These are phyloP conservation scores for Drosophila aldrichi DNA, from an alignment of 2,888 invertebrate species.

Conservation along the genomic window DNA sequence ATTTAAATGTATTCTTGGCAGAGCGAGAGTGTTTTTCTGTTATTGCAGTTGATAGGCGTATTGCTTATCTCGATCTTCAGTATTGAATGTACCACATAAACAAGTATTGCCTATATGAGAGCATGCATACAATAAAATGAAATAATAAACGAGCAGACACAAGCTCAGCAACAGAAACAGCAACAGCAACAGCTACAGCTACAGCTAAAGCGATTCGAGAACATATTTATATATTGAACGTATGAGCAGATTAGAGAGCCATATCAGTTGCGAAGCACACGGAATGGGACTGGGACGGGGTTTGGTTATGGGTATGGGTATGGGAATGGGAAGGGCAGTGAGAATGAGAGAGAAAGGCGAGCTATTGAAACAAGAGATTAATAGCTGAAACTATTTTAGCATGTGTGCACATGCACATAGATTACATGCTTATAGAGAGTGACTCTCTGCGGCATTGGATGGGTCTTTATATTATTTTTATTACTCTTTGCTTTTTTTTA, in stretches of 20 bases:
- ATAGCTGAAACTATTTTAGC: neutral
- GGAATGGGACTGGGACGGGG: neutral
- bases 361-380: constrained; percentile 8
- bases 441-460: neutral
- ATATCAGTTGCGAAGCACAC: constrained; percentile 47
- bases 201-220: constrained; percentile 15
- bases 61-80: constrained; percentile 33
- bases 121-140: constrained; percentile 4
- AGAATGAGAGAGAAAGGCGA: neutral
- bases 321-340: neutral
- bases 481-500: neutral
- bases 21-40: neutral
- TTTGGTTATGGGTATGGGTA: neutral
- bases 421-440: neutral
- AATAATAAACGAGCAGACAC: neutral
- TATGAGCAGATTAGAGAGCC: constrained; percentile 37
- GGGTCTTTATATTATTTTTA: neutral
- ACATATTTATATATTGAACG: constrained; percentile 49
- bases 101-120: neutral
- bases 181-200: neutral
- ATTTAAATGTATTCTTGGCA: neutral
- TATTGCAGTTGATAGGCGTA: neutral
- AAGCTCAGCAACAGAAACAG: constrained; percentile 4
- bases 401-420: neutral
- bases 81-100: constrained; percentile 16